Conservation (phyloP, 2,113 vertebrate genomes). For the Candoia aspera region DNA sequence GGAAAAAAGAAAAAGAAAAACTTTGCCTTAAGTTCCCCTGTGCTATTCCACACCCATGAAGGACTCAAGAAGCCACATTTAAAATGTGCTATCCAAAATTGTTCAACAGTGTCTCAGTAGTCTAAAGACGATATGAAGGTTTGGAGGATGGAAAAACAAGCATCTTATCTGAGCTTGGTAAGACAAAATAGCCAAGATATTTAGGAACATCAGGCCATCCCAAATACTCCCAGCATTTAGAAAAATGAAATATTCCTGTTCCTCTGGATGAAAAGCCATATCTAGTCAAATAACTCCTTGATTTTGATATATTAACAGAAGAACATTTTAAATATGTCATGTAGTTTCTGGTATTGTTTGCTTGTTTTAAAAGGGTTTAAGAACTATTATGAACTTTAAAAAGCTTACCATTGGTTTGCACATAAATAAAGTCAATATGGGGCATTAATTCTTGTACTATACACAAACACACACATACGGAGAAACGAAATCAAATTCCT, state of each 20-base stretch:
- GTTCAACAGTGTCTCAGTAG: conserved; percentile 67
- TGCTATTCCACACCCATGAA: conserved; percentile 76
- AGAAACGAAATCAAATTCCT: conserved; percentile 58
- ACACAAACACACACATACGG: conserved; percentile 59
- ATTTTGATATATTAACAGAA: conserved; percentile 87
- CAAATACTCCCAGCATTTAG: conserved; percentile 73
- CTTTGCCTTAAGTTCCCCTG: conserved; percentile 85
- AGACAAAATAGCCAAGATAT: conserved; percentile 55
- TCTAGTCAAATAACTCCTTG: conserved; percentile 89
- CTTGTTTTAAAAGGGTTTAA: conserved; percentile 83
- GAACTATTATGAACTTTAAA: conserved; percentile 85
- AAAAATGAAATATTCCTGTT: conserved; percentile 78
- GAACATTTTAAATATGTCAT: conserved; percentile 84
- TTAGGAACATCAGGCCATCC: conserved; percentile 70
- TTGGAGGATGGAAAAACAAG: conserved; percentile 66
- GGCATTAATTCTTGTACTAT: conserved; percentile 89
- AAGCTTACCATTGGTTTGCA: conserved; percentile 92
- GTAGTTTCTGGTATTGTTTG: conserved; percentile 81
- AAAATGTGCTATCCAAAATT: conserved; percentile 67
- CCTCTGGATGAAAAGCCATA: conserved; percentile 99
- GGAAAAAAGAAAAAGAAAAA: conserved; percentile 70
- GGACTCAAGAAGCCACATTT: conserved; percentile 75
- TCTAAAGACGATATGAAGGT: conserved; percentile 64
- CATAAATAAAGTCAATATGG: conserved; percentile 90
- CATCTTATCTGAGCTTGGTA: conserved; percentile 59